Evolutionary conservation across 2,888 invertebrate genomes (phyloP).

Genomic region (Temnothorax unifasciatus): DNA sequence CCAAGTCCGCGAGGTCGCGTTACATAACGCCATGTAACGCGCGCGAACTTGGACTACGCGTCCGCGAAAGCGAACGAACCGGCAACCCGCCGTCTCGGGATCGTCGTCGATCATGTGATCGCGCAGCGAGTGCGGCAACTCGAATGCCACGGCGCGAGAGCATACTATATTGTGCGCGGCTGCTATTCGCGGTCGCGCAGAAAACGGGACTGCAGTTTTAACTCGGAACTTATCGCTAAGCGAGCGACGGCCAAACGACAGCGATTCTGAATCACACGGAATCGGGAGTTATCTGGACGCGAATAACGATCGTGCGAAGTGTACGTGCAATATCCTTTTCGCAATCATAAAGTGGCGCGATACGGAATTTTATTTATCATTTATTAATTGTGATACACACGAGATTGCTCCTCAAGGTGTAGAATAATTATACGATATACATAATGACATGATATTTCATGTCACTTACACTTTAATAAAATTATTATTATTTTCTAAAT

Average conservation of each 20-base stretch:
- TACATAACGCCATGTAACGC: slow-evolving; percentile 63
- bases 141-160: slow-evolving; percentile 14
- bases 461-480: not conserved
- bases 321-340: not conserved
- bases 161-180: slow-evolving; percentile 1
- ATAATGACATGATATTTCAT: not conserved
- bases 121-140: not conserved
- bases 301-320: not conserved
- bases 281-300: not conserved
- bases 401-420: not conserved
- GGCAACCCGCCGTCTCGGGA: slow-evolving; percentile 17
- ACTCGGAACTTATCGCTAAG: slow-evolving; percentile 25
- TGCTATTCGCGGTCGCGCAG: slow-evolving; percentile 23
- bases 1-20: slow-evolving; percentile 70
- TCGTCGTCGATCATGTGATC: slow-evolving; percentile 36
- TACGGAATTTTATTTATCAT: slow-evolving; percentile 1
- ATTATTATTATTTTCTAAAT: not conserved
- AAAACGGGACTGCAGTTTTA: slow-evolving; percentile 52
- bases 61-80: slow-evolving; percentile 25
- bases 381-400: not conserved
- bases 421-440: not conserved
- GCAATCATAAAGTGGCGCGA: not conserved
- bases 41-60: slow-evolving; percentile 46
- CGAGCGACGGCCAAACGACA: not conserved
- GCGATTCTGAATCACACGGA: slow-evolving; percentile 5